These are phyloP conservation scores for Lethocerus indicus DNA, from an alignment of 1,140 invertebrate genomes.

Conservation along the genomic window DNA sequence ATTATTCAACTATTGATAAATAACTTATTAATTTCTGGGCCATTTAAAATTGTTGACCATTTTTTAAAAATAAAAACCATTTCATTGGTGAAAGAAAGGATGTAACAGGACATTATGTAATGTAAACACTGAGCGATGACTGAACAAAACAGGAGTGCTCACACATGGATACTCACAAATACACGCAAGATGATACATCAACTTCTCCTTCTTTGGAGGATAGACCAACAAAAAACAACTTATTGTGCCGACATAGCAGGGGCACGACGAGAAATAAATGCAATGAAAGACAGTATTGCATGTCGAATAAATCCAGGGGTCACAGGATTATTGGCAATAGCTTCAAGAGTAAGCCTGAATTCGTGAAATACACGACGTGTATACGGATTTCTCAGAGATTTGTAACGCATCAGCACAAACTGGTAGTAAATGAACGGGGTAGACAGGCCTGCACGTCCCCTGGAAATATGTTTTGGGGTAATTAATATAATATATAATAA, in stretches of 20 bases:
- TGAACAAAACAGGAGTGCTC: too few species aligned
- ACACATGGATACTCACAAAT: too few species aligned
- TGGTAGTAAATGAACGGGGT: conserved; percentile 91
- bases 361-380: conserved; percentile 78
- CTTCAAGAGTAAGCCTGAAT: conserved; percentile 42
- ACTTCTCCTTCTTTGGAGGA: too few species aligned
- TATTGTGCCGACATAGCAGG: conserved; percentile 4
- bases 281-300: conserved; percentile 14
- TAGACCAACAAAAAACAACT: too few species aligned
- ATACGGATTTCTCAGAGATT: conserved; percentile 86
- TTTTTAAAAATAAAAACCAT: too few species aligned
- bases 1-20: too few species aligned
- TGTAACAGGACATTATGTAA: too few species aligned
- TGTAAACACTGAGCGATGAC: too few species aligned
- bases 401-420: conserved; percentile 75
- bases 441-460: conserved; percentile 66
- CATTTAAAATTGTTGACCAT: too few species aligned
- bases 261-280: conserved; percentile 15
- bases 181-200: too few species aligned
- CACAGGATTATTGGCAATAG: conserved; percentile 35
- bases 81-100: too few species aligned
- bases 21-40: too few species aligned
- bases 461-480: conserved; percentile 29
- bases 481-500: conserved; percentile 2
- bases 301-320: conserved; percentile 38